A percentile compares a stretch with the other conserved stretches of the same genome.
Conservation (phyloP, 1,140 invertebrate genomes). For the Ylistrum balloti region DNA sequence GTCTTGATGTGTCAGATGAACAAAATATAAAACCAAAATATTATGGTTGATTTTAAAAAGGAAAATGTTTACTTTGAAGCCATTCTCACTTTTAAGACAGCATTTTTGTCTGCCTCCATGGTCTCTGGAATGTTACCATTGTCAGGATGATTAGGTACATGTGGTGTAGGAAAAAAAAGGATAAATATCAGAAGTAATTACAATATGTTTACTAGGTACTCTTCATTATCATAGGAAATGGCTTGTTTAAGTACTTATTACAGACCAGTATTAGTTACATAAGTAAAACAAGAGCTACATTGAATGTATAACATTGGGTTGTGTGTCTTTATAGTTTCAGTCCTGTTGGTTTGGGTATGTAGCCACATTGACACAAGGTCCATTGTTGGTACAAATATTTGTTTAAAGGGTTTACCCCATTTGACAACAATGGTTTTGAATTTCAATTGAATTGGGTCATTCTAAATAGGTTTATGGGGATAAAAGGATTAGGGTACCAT, state of each 20-base stretch:
- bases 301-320: neutral
- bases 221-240: too few relatives aligned
- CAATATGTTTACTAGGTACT: too few relatives aligned
- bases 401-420: conserved; percentile 34
- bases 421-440: neutral
- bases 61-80: too few relatives aligned
- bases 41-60: too few relatives aligned
- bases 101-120: too few relatives aligned
- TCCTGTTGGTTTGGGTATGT: neutral
- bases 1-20: neutral
- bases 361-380: neutral
- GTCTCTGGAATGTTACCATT: too few relatives aligned
- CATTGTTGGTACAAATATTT: conserved; percentile 28
- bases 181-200: too few relatives aligned
- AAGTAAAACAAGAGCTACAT: neutral
- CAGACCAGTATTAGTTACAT: neutral
- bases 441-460: conserved; percentile 18
- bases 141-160: too few relatives aligned
- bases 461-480: conserved; percentile 16
- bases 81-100: too few relatives aligned
- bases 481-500: conserved; percentile 26
- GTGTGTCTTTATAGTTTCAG: neutral
- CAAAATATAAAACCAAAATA: too few relatives aligned
- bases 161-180: too few relatives aligned
- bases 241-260: neutral